Evolutionary conservation across 2,113 vertebrate species (phyloP).

Genomic region (Emberiza fucata): DNA sequence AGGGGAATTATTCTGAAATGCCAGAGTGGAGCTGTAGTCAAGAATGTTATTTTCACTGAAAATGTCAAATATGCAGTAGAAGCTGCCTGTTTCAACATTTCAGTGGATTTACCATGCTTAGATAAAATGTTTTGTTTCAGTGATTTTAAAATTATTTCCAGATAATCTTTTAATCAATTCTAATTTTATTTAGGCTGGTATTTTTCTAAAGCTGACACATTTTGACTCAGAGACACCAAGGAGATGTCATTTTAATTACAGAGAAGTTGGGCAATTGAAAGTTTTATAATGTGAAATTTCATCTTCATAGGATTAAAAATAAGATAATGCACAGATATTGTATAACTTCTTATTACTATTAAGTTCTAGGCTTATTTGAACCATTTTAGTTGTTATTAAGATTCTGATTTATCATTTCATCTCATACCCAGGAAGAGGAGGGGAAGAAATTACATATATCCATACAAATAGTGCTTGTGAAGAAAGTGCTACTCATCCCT

Average conservation of each 20-base stretch:
- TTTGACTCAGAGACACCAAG: not conserved
- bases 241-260: not conserved
- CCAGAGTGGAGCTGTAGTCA: not conserved
- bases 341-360: not conserved
- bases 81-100: not conserved
- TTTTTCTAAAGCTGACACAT: not conserved
- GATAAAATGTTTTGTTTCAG: not conserved
- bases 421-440: not conserved
- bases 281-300: not conserved
- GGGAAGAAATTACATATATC: not conserved
- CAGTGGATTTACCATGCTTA: not conserved
- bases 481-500: fast-evolving
- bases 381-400: not conserved
- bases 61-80: not conserved
- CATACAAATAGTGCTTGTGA: not conserved
- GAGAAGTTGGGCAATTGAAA: not conserved
- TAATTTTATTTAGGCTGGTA: not conserved
- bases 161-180: not conserved
- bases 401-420: not conserved
- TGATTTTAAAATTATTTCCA: not conserved
- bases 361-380: not conserved
- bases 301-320: not conserved
- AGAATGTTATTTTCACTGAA: not conserved
- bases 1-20: not conserved
- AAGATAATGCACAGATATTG: not conserved